Percentiles rank a stretch among this genome's conserved stretches.
Evolutionary conservation across 1,140 invertebrate species (phyloP).

Genomic region (Leptopilina boulardi): DNA sequence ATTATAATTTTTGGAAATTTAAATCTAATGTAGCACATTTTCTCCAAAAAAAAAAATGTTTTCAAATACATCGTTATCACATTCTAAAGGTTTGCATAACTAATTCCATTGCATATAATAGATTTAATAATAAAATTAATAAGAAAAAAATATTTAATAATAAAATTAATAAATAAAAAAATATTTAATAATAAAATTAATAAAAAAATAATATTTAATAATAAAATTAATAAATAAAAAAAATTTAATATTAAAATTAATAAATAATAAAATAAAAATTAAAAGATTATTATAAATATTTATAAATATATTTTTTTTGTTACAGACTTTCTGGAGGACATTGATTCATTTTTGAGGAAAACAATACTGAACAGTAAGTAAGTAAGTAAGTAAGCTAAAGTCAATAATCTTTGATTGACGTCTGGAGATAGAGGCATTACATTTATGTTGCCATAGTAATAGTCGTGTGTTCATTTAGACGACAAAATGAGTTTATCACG

Average conservation of each 20-base stretch:
- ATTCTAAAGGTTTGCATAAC: not conserved
- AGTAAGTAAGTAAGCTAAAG: constrained; percentile 39
- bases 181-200: too few species aligned
- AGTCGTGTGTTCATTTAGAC: not conserved
- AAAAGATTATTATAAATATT: not conserved
- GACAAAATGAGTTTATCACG: constrained; percentile 6
- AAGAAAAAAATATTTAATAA: too few species aligned
- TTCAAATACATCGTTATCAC: not conserved
- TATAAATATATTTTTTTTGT: not conserved
- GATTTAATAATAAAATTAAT: too few species aligned
- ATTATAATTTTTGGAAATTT: too few species aligned
- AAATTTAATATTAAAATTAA: too few species aligned
- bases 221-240: too few species aligned
- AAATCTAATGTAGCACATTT: too few species aligned
- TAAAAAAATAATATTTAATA: too few species aligned
- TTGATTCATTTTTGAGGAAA: not conserved
- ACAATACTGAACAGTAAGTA: not conserved
- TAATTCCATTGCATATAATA: too few species aligned
- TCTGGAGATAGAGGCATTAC: constrained; percentile 36
- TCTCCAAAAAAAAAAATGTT: not conserved
- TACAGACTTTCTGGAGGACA: not conserved
- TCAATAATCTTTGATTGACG: constrained; percentile 54
- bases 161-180: too few species aligned
- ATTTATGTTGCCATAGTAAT: constrained; percentile 58
- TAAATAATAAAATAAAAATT: too few species aligned